These are phyloP conservation scores for Phorcus lineatus DNA, from an alignment of 2,888 invertebrate genomes.

Conservation along the genomic window DNA sequence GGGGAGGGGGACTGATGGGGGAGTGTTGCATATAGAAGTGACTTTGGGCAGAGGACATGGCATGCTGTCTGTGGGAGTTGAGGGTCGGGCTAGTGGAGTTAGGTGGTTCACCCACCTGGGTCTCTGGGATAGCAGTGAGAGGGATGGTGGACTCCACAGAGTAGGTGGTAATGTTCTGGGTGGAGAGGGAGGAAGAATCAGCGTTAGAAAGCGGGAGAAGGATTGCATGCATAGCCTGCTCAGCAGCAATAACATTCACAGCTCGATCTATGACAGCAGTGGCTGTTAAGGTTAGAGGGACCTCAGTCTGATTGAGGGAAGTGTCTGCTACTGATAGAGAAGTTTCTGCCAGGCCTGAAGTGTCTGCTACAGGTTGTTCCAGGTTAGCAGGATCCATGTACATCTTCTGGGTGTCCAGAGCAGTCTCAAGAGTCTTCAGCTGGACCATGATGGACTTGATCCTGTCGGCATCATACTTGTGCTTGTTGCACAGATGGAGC, in stretches of 20 bases:
- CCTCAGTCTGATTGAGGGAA: not conserved
- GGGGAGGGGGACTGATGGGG: conserved; percentile 24
- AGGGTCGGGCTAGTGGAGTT: not conserved
- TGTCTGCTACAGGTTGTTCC: not conserved
- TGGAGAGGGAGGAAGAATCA: not conserved
- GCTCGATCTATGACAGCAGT: not conserved
- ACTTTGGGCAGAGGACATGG: not conserved
- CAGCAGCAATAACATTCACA: conserved; percentile 6
- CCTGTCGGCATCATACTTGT: conserved; percentile 46
- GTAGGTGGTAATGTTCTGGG: conserved; percentile 10
- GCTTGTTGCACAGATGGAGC: conserved; percentile 58
- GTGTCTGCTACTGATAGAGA: not conserved
- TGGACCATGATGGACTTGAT: conserved; percentile 51
- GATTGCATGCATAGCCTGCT: conserved; percentile 25
- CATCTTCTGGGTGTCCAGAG: not conserved
- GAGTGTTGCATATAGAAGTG: conserved; percentile 39
- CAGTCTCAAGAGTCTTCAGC: conserved; percentile 1
- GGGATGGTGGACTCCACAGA: not conserved
- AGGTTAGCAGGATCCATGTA: not conserved
- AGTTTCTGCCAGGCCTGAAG: not conserved
- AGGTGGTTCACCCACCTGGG: not conserved
- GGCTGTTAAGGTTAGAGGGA: not conserved
- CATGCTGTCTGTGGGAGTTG: not conserved
- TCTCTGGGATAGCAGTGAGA: conserved; percentile 1
- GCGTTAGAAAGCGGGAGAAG: not conserved